phyloP scores from a whole-genome alignment of 1,140 invertebrate species.

The Sitophilus oryzae region DNA sequence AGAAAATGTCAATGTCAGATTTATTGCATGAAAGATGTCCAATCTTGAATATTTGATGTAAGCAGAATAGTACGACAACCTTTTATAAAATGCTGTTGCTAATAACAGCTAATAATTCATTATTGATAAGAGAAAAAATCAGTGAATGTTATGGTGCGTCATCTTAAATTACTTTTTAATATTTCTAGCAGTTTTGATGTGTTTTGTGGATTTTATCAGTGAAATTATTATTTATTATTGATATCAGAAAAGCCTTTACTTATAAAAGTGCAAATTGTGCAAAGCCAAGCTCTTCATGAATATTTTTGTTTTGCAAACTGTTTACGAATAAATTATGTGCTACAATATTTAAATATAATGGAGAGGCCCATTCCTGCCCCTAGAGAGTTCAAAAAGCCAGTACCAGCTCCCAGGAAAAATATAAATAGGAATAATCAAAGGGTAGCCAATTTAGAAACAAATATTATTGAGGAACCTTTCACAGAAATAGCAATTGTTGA shows the following conservation, averaged over 20 bases:
- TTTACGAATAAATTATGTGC: too few relatives aligned
- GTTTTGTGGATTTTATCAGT: neutral
- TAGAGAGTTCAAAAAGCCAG: conserved; percentile 20
- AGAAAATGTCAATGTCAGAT: too few relatives aligned
- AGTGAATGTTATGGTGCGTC: neutral
- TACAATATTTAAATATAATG: conserved; percentile 1
- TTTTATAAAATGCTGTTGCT: too few relatives aligned
- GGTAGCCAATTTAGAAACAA: neutral
- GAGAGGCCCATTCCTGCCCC: conserved; percentile 23
- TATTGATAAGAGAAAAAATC: neutral
- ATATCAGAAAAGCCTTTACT: too few relatives aligned
- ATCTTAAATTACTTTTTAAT: neutral
- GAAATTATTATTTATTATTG: too few relatives aligned
- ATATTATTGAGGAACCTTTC: neutral
- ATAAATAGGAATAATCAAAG: neutral
- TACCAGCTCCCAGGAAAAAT: conserved; percentile 16
- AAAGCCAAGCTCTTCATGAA: too few relatives aligned
- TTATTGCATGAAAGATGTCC: too few relatives aligned
- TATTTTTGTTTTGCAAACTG: too few relatives aligned
- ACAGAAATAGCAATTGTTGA: conserved; percentile 1
- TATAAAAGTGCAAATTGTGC: too few relatives aligned
- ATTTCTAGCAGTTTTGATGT: neutral
- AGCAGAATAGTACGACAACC: too few relatives aligned
- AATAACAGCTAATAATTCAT: too few relatives aligned
- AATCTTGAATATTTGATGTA: too few relatives aligned